These are phyloP conservation scores for Hesperophylax magnus DNA, from an alignment of 1,140 invertebrate genomes.

Conservation along the genomic window DNA sequence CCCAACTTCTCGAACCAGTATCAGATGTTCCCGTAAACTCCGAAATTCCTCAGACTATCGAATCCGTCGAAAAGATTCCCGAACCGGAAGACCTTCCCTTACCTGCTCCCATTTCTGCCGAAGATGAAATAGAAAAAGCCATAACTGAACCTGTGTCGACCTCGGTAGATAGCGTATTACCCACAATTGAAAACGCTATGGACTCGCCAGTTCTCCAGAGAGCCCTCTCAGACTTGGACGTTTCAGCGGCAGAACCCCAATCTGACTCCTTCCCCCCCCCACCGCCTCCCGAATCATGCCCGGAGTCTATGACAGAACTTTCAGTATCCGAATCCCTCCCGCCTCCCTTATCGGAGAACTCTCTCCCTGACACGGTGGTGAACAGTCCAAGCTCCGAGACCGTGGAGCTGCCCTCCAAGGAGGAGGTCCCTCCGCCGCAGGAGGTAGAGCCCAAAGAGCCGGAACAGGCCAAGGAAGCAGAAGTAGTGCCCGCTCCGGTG, in stretches of 20 bases:
- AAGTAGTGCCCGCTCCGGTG: constrained; percentile 32
- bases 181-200: neutral
- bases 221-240: constrained; percentile 46
- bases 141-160: neutral
- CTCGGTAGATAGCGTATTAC: constrained; percentile 9
- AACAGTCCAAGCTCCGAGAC: constrained; percentile 54
- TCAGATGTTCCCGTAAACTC: neutral
- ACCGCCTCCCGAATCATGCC: constrained; percentile 53
- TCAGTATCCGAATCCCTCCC: constrained; percentile 54
- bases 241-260: constrained; percentile 47
- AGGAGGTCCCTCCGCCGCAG: constrained; percentile 29
- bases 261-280: constrained; percentile 53
- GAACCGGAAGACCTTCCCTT: neutral
- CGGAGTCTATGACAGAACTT: constrained; percentile 52
- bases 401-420: constrained; percentile 50
- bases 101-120: neutral
- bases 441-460: constrained; percentile 14
- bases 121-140: constrained; percentile 13
- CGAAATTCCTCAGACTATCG: constrained; percentile 13
- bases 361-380: constrained; percentile 46
- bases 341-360: constrained; percentile 52
- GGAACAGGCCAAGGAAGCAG: constrained; percentile 29
- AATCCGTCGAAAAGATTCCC: neutral
- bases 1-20: neutral
- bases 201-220: constrained; percentile 50